Base-by-base conservation (phyloP, 2,888 invertebrate species). In the Rapana venosa region DNA sequence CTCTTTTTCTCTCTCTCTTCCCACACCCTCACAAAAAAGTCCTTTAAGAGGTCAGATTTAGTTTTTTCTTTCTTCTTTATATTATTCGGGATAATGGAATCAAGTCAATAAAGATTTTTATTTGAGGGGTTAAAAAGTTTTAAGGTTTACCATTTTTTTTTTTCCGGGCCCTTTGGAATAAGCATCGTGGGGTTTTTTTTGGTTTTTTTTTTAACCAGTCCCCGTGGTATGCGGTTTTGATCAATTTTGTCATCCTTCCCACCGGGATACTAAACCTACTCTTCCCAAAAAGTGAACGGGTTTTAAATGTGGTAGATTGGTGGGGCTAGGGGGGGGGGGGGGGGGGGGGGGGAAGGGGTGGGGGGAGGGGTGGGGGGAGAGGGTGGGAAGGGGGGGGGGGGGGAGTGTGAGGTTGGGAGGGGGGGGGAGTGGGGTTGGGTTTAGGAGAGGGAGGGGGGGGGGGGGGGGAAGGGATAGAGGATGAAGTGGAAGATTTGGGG, bases 271-370 rank as follows among this genome's bases (percentile, higher is more conserved):
- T 15, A 61, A 17, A 61, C 61, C 13, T 11, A 17, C 61, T 61
- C 13, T 15, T 61, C 17, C 17, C 61, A 61, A 61, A 61, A 61
- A 61, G 61, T 61, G 61, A 61, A 15, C 17, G 11, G 61, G 61
- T 11, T 61, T 11, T 90, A 22, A 15, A 91, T 22, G 93, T 92
- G 4, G 70, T 92, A 2, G 22, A 92, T 2, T 92, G 94, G 5
- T 96, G 96, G 96, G 26, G 92, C 0, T 26, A 93, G 11, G 94
- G 96, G 0, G 90, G 93, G 0, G 92, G 89, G 0, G 88, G 92
- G 6, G 94, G 92, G 22, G 17, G 47, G 47, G 47, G 47, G 47
- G 47, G 47, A 47, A 8, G 8, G 47, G 8, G 47, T 5, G 47
- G 8, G 30, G 56, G 30, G 74, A 74, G 26, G 26, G n/a, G 74